Conservation (phyloP, 2,113 vertebrate genomes). For the Paradoxurus hermaphroditus region DNA sequence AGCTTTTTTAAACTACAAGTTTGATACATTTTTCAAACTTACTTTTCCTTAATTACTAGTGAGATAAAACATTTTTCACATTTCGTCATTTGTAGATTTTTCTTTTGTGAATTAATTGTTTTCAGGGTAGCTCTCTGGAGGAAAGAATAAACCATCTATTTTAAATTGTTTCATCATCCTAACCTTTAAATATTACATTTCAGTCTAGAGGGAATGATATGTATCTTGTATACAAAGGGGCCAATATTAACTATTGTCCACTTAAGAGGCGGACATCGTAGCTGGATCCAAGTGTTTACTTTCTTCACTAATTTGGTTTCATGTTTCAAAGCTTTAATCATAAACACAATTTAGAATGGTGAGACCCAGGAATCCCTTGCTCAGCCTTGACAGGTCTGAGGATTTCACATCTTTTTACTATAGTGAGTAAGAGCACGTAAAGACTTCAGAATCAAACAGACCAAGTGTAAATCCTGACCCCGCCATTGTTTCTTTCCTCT, state of each 20-base stretch:
- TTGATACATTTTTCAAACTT: background rate
- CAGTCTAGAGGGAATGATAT: background rate
- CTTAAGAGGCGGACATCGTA: background rate
- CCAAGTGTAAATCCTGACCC: background rate
- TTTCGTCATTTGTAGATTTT: background rate
- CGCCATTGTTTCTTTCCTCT: background rate
- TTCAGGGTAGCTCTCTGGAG: background rate
- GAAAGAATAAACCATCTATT: background rate
- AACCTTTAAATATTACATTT: background rate
- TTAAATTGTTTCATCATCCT: background rate
- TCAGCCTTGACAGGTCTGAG: background rate
- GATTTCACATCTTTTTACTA: background rate
- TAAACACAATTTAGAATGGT: background rate
- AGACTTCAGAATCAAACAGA: background rate
- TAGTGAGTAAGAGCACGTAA: background rate
- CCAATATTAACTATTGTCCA: background rate
- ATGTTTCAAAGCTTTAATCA: background rate
- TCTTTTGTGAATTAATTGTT: background rate
- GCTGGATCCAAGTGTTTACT: background rate
- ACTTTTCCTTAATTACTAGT: background rate
- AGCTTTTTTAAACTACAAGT: background rate
- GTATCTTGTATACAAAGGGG: background rate
- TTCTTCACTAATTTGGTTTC: background rate
- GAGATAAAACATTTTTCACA: background rate
- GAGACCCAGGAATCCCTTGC: background rate